Evolutionary conservation across 2,797 vertebrate genomes (phyloP).

Genomic region (Glyptemys insculpta): DNA sequence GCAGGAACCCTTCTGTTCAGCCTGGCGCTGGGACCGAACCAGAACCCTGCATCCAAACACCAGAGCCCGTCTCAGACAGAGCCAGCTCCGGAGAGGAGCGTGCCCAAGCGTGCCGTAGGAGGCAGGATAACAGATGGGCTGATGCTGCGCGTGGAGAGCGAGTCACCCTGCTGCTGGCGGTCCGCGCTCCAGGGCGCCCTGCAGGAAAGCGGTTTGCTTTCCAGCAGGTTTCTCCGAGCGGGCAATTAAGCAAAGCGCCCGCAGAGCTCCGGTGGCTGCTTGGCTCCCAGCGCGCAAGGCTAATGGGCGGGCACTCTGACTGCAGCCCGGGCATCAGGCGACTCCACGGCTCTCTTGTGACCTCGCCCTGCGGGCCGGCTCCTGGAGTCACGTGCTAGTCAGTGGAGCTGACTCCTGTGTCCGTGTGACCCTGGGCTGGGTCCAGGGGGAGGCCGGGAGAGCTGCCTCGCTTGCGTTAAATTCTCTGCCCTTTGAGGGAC

Average conservation of each 20-base stretch:
- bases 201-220: background rate
- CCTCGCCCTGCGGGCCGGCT: background rate
- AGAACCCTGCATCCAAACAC: background rate
- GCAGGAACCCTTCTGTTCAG: background rate
- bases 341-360: background rate
- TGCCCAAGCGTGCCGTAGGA: background rate
- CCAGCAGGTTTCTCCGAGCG: background rate
- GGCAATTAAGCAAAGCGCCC: slow-evolving; percentile 1
- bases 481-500: background rate
- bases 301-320: background rate
- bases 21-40: background rate
- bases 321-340: background rate
- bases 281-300: background rate
- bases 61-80: background rate
- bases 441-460: background rate
- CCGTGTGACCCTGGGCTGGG: background rate
- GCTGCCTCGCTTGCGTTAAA: background rate
- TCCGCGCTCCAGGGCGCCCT: background rate
- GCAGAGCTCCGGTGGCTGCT: background rate
- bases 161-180: background rate
- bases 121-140: background rate
- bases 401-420: background rate
- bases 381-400: background rate
- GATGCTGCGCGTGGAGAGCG: background rate
- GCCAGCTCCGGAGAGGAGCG: too few species aligned